Conservation (phyloP, 2,113 vertebrate species). For the Chloebia gouldiae region DNA sequence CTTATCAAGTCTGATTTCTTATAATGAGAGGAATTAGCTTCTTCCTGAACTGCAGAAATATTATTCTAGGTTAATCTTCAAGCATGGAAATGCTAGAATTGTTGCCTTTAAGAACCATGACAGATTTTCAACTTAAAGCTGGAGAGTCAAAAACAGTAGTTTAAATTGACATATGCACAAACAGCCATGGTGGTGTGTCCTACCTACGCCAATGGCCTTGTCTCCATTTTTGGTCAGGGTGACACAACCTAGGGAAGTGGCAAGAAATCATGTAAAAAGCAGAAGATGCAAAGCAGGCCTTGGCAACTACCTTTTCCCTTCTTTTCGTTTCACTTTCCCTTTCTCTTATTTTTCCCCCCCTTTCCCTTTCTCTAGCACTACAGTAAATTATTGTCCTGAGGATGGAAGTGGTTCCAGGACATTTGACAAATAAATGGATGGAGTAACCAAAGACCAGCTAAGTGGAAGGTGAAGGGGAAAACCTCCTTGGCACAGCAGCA, state of each 20-base stretch:
- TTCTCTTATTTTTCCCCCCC: not conserved
- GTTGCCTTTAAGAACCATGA: not conserved
- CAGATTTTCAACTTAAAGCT: not conserved
- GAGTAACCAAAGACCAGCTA: fast-evolving
- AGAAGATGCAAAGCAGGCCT: not conserved
- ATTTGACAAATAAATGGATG: not conserved
- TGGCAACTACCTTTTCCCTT: not conserved
- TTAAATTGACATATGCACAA: not conserved
- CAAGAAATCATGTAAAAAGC: not conserved
- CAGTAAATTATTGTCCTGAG: not conserved
- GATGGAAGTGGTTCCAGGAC: not conserved
- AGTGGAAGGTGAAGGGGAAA: not conserved
- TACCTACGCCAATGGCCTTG: not conserved
- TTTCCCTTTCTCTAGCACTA: not conserved
- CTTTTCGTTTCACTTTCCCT: not conserved
- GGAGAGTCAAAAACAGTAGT: not conserved
- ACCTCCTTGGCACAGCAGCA: not conserved
- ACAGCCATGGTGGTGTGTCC: not conserved
- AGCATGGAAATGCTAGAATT: not conserved
- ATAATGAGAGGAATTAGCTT: not conserved
- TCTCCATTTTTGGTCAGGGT: not conserved
- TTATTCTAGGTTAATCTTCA: not conserved
- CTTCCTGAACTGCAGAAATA: not conserved
- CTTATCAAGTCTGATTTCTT: not conserved
- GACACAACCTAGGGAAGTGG: not conserved